Evolutionary conservation across 2,113 vertebrate genomes (phyloP).

Genomic region (Turnix velox): DNA sequence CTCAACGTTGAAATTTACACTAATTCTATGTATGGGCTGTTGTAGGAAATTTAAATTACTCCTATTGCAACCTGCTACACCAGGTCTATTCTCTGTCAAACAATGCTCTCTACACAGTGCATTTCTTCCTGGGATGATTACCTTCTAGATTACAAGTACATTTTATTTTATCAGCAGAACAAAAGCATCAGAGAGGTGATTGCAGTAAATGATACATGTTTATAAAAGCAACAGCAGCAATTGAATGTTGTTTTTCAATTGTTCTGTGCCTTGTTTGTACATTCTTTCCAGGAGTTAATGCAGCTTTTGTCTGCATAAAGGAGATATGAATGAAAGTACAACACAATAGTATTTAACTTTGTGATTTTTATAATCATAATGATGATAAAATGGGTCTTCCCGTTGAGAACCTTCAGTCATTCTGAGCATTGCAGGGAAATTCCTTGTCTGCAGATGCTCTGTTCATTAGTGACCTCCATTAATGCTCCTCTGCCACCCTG

Average conservation of each 20-base stretch:
- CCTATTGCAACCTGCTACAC: neutral
- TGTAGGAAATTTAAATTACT: slow-evolving; percentile 56
- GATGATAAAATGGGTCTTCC: neutral
- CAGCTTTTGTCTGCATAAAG: neutral
- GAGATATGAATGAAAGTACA: neutral
- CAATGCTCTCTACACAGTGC: neutral
- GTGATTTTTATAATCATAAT: neutral
- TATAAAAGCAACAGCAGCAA: slow-evolving; percentile 22
- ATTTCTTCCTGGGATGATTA: slow-evolving; percentile 50
- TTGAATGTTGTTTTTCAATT: neutral
- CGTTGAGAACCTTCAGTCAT: neutral
- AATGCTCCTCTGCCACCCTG: neutral
- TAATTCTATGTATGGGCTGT: slow-evolving; percentile 11
- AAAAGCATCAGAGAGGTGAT: slow-evolving; percentile 35
- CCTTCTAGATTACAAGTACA: slow-evolving; percentile 19
- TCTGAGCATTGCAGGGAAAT: neutral
- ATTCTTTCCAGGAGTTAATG: neutral
- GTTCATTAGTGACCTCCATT: neutral
- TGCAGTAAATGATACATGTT: slow-evolving; percentile 19
- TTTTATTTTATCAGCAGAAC: slow-evolving; percentile 55
- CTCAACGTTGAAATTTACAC: slow-evolving; percentile 6
- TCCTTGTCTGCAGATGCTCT: neutral
- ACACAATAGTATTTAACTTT: neutral
- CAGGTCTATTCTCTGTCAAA: slow-evolving; percentile 12
- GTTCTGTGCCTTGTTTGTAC: neutral